These are phyloP conservation scores for Neodiprion virginianus DNA, from an alignment of 1,140 invertebrate species.

Conservation along the genomic window DNA sequence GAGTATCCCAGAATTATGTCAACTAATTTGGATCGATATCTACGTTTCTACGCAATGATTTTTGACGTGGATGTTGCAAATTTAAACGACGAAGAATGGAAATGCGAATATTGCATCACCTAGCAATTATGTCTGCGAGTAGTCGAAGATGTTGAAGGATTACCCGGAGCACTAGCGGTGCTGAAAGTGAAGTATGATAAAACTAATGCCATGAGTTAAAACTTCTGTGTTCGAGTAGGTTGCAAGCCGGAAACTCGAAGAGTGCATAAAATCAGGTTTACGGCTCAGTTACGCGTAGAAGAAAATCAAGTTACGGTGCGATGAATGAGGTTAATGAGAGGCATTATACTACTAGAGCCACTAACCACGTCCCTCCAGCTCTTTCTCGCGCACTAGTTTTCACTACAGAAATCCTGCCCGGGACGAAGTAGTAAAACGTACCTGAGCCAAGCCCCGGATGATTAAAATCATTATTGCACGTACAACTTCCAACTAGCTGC, in stretches of 20 bases:
- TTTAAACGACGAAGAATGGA: no score
- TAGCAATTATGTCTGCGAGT: not conserved
- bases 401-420: not conserved
- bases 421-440: not conserved
- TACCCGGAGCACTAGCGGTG: not conserved
- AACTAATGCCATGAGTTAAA: no score
- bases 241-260: not conserved
- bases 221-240: not conserved
- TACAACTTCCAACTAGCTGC: not conserved
- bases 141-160: not conserved
- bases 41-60: no score
- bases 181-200: no score
- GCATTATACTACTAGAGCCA: slow-evolving; percentile 11
- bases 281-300: not conserved
- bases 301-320: slow-evolving; percentile 8
- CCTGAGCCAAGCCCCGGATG: not conserved
- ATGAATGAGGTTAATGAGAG: slow-evolving; percentile 18
- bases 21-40: no score
- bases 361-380: not conserved
- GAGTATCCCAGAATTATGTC: no score
- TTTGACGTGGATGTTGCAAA: no score
- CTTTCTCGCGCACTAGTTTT: not conserved
- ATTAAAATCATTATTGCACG: not conserved
- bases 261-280: slow-evolving; percentile 9
- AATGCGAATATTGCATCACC: no score